Evolutionary conservation across 2,113 vertebrate genomes (phyloP).

Genomic region (Cygnus buccinator): DNA sequence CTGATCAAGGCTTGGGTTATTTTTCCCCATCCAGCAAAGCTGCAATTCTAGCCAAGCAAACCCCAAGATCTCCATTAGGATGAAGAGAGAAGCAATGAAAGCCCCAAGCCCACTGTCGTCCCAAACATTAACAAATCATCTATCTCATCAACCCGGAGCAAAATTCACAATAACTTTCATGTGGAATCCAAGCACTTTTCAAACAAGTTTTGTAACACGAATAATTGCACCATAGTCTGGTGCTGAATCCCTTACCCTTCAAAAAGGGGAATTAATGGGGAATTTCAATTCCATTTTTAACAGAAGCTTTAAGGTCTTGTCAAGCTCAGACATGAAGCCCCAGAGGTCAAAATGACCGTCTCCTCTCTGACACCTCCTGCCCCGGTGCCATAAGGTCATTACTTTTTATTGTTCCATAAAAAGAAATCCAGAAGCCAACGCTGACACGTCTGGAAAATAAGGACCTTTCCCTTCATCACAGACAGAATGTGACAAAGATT

Average conservation of each 20-base stretch:
- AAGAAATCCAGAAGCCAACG: not conserved
- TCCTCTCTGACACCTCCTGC: not conserved
- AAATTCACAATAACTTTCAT: constrained; percentile 31
- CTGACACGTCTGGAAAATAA: not conserved
- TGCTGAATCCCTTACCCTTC: not conserved
- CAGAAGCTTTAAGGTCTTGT: not conserved
- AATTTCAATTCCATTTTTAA: not conserved
- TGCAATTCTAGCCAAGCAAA: constrained; percentile 46
- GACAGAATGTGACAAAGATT: not conserved
- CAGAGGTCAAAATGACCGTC: not conserved
- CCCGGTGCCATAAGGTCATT: not conserved
- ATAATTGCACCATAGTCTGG: fast-evolving
- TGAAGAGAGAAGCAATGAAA: constrained; percentile 11
- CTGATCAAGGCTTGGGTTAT: constrained; percentile 4
- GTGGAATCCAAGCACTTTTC: not conserved
- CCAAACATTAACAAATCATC: constrained; percentile 22
- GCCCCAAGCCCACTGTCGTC: not conserved
- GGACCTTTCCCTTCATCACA: not conserved
- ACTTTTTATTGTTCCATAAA: not conserved
- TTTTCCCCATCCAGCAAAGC: constrained; percentile 38
- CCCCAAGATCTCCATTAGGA: constrained; percentile 54
- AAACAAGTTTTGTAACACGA: not conserved
- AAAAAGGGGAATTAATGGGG: not conserved
- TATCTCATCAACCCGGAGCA: not conserved
- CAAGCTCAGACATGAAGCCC: not conserved